These are phyloP conservation scores for Mallotus villosus DNA, from an alignment of 2,797 vertebrate genomes.

Conservation along the genomic window DNA sequence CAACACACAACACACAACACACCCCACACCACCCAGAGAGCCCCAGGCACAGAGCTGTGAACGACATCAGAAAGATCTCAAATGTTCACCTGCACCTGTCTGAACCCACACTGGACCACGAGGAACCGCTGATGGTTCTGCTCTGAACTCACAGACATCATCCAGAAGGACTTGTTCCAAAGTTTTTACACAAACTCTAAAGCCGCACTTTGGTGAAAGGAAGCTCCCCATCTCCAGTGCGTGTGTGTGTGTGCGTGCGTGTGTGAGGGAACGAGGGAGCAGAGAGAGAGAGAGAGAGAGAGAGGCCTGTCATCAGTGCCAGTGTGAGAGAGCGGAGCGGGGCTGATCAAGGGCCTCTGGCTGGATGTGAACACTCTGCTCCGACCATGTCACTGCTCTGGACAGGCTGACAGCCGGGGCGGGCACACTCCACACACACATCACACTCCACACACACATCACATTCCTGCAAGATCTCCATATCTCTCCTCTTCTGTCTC, in stretches of 20 bases:
- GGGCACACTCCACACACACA: background rate
- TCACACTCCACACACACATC: background rate
- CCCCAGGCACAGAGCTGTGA: background rate
- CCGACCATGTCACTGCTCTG: slow-evolving; percentile 43
- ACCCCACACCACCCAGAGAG: slow-evolving; percentile 1
- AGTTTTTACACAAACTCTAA: background rate
- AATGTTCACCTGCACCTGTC: background rate
- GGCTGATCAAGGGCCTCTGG: slow-evolving; percentile 74
- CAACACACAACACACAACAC: slow-evolving; percentile 14
- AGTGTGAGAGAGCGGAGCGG: slow-evolving; percentile 56
- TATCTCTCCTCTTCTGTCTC: slow-evolving; percentile 43
- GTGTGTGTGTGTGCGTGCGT: slow-evolving; percentile 1
- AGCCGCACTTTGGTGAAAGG: background rate
- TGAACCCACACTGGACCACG: background rate
- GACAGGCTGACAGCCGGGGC: slow-evolving; percentile 60
- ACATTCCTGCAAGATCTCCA: slow-evolving; percentile 16
- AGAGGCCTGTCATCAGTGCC: slow-evolving; percentile 70
- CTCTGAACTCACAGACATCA: background rate
- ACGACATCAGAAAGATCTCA: background rate
- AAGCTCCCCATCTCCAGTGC: background rate
- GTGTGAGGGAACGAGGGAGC: no score
- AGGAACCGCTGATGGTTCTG: background rate
- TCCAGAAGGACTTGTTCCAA: background rate
- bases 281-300: slow-evolving; percentile 34
- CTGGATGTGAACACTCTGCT: slow-evolving; percentile 58